A percentile compares a stretch with the other conserved stretches of the same genome.
Evolutionary conservation across 2,113 vertebrate genomes (phyloP).

Genomic region (Clarias gariepinus): DNA sequence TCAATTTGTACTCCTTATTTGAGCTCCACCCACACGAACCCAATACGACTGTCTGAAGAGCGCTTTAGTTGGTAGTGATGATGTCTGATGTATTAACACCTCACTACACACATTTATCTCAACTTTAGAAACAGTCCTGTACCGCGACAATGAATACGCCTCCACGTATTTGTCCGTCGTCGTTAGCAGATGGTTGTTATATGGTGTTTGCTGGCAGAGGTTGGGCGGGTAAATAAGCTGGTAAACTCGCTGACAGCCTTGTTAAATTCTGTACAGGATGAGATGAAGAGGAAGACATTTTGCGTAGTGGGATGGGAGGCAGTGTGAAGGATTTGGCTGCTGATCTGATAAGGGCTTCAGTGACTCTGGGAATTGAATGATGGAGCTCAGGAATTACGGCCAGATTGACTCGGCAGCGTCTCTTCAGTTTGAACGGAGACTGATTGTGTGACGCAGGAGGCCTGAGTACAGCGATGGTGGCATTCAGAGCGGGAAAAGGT

Average conservation of each 20-base stretch:
- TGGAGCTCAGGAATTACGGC: conserved; percentile 24
- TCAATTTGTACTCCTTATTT: background rate
- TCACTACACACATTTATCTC: background rate
- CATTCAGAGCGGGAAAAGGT: background rate
- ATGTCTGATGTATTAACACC: background rate
- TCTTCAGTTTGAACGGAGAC: background rate
- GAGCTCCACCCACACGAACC: background rate
- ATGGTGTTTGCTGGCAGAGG: conserved; percentile 28
- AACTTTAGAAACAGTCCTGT: conserved; percentile 43
- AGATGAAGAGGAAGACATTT: no score
- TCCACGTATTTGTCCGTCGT: conserved; percentile 40
- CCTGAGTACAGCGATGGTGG: conserved; percentile 6
- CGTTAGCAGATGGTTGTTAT: conserved; percentile 27
- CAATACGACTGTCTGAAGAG: background rate
- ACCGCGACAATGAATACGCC: conserved; percentile 51
- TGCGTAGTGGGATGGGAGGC: no score
- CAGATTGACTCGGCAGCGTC: conserved; percentile 39
- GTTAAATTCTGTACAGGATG: no score
- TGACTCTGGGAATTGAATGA: conserved; percentile 40
- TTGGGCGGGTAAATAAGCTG: conserved; percentile 42
- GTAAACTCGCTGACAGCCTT: conserved; percentile 44
- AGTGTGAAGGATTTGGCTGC: background rate
- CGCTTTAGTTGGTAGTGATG: conserved; percentile 15
- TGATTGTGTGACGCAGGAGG: conserved; percentile 24
- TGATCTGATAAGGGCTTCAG: conserved; percentile 53